Evolutionary conservation across 2,888 invertebrate species (phyloP), one percentile per base, ranked within the genome.

Genomic region (Dynastes maya): DNA sequence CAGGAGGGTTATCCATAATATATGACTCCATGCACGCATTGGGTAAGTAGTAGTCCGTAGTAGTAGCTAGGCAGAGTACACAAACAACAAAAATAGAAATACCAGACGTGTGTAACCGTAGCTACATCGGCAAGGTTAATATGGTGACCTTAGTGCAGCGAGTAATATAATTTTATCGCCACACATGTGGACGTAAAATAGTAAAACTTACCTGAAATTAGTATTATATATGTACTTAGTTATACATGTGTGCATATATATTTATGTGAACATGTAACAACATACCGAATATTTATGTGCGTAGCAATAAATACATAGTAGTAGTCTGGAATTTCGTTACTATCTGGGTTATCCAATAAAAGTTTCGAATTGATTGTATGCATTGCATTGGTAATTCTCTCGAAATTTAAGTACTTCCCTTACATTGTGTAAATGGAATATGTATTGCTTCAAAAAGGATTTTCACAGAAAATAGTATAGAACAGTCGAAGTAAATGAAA

Each of bases 101-200:
- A 74, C 72, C 72, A 74, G 72, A 74, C 72, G 27, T 45, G 11
- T 61, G 72, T 74, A 74, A 74, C 72, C 72, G 58, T 74, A 74
- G 72, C 61, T 74, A 74, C 58, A 74, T 74, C 72, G 72, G 61
- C 72, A 74, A 74, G 72, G 72, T 74, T 74, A 74, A 74, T 74
- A 40, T 61, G 72, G 58, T 61, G 72, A 74, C 72, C 72, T 74
- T 74, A 74, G 45, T 22, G 49, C 40, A 74, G 40, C 61, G 27
- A 45, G 72, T 74, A 74, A 74, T 74, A 74, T 74, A 74, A 74
- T 63, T 74, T 74, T 74, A 74, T 74, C 72, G 72, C 61, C 45
- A 27, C 16, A 61, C 58, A 74, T 61, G 61, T 45, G 72, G 49
- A 74, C 45, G 61, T 40, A 61, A 74, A 61, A 61, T 72, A 63